These are phyloP conservation scores for Drosophila borealis DNA, from an alignment of 2,888 invertebrate species.

Conservation along the genomic window DNA sequence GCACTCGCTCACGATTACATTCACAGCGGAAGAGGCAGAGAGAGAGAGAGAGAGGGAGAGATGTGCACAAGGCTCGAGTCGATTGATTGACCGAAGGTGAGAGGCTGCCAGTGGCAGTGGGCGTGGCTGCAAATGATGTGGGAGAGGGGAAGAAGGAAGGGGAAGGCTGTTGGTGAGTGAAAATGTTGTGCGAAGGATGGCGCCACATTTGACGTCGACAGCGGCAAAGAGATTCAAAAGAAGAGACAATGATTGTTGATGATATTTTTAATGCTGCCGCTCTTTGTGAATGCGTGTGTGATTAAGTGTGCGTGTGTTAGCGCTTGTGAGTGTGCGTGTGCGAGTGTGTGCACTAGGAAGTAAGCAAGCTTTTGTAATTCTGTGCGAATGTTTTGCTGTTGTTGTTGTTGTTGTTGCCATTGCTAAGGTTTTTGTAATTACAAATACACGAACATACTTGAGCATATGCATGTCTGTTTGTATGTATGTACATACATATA, in stretches of 20 bases:
- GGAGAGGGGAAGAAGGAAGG: not conserved
- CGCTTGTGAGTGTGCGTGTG: conserved; percentile 3
- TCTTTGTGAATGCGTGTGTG: not conserved
- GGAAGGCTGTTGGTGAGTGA: not conserved
- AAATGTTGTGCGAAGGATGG: conserved; percentile 46
- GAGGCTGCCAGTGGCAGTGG: conserved; percentile 35
- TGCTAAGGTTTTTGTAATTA: conserved; percentile 55
- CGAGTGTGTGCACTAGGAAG: conserved; percentile 58
- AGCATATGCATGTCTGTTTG: not conserved
- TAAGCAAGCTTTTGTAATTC: conserved; percentile 60
- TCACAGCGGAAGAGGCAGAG: not conserved
- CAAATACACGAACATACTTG: conserved; percentile 20
- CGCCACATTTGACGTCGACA: conserved; percentile 51
- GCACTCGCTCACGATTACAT: conserved; percentile 18
- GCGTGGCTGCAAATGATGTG: not conserved
- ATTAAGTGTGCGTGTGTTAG: not conserved
- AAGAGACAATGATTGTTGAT: conserved; percentile 54
- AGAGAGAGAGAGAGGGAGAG: conserved; percentile 9
- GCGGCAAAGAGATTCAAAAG: conserved; percentile 34
- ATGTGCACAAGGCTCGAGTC: conserved; percentile 64
- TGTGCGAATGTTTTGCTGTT: conserved; percentile 55
- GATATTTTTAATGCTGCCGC: conserved; percentile 33
- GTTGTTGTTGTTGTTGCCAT: conserved; percentile 26
- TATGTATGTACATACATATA: conserved; percentile 4
- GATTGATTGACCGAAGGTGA: conserved; percentile 70